These are phyloP conservation scores for Pagetopsis macropterus DNA, from an alignment of 2,797 vertebrate genomes.

Conservation along the genomic window DNA sequence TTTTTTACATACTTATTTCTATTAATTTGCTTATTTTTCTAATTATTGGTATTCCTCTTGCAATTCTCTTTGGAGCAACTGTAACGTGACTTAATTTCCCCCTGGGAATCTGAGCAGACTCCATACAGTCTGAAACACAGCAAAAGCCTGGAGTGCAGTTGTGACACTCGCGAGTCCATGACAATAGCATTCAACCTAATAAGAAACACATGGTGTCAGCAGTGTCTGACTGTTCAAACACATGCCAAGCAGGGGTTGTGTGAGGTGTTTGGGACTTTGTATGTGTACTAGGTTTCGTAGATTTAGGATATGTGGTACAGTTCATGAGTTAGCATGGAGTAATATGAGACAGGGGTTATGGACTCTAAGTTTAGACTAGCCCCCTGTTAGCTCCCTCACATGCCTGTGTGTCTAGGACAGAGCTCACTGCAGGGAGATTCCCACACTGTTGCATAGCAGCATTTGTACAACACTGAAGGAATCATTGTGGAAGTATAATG, in stretches of 20 bases:
- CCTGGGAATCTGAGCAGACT: neutral
- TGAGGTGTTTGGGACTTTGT: slow-evolving; percentile 20
- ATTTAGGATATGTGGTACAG: slow-evolving; percentile 50
- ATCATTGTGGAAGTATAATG: slow-evolving; percentile 8
- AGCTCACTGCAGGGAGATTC: slow-evolving; percentile 72
- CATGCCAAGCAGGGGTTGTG: slow-evolving; percentile 27
- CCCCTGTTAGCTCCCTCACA: slow-evolving; percentile 68
- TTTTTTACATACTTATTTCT: neutral
- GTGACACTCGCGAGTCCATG: slow-evolving; percentile 61
- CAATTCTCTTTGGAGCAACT: too few relatives aligned
- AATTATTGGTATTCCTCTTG: too few relatives aligned
- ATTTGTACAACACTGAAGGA: slow-evolving; percentile 40
- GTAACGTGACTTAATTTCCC: too few relatives aligned
- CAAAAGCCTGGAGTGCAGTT: slow-evolving; percentile 32
- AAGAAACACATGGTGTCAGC: slow-evolving; percentile 62
- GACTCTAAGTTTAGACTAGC: slow-evolving; percentile 84
- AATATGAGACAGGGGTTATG: slow-evolving; percentile 74
- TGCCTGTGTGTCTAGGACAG: slow-evolving; percentile 64
- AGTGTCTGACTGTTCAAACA: slow-evolving; percentile 29
- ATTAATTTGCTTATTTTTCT: too few relatives aligned
- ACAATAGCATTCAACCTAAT: slow-evolving; percentile 64
- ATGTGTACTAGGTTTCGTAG: slow-evolving; percentile 30
- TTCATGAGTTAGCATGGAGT: slow-evolving; percentile 57
- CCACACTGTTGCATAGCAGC: slow-evolving; percentile 49
- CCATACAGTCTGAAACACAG: slow-evolving; percentile 41